Base-by-base conservation (phyloP, 2,113 vertebrate species). In the Pedionomus torquatus region DNA sequence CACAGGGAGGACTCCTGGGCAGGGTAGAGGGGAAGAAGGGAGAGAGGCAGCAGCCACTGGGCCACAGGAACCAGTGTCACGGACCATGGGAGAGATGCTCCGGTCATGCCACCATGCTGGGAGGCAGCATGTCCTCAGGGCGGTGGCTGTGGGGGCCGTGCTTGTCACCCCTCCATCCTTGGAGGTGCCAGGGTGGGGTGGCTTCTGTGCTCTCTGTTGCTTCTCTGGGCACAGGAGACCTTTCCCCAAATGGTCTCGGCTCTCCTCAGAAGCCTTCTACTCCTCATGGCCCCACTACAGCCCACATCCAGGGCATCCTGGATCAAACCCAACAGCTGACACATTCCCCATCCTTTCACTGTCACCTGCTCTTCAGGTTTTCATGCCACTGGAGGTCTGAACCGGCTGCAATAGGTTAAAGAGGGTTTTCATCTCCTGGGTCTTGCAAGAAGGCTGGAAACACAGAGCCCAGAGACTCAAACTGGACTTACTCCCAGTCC, bases 1-100 rank as follows among this genome's bases (percentile, higher is more conserved):
- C 10, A 0, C 0, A 1, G 25, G 24, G 28, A 43, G 31, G 11
- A 8, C 31, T 20, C 11, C 3, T 13, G 26, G 4, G 10, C 14
- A 10, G 4, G 30, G 25, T 2, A 8, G 19, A 35, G 23, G 20
- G 33, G 44, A 51, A 52, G 35, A 33, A 35, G 55, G 31, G 28
- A 74, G 31, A 31, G 49, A 60, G 35, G 24, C 71, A 41, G 71
- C 65, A 39, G 43, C 2, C 4, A 0, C 4, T 4, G 31, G 54
- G 60, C 65, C 0, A 0, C 44, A n/a, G 77, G 61, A 21, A n/a
- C 69, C n/a, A 9, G 64, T 2, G 5, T 23, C 25, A 13, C 24
- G 4, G 75, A 10, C 0, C 0, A 9, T 20, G 35, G 24, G 41
- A 71, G 64, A 28, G 24, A 7, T 17, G 35, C 10, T 76, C 46